A percentile compares a stretch with the other conserved stretches of the same genome.
Evolutionary conservation across 2,113 vertebrate species (phyloP).

Genomic region (Lepus timidus): DNA sequence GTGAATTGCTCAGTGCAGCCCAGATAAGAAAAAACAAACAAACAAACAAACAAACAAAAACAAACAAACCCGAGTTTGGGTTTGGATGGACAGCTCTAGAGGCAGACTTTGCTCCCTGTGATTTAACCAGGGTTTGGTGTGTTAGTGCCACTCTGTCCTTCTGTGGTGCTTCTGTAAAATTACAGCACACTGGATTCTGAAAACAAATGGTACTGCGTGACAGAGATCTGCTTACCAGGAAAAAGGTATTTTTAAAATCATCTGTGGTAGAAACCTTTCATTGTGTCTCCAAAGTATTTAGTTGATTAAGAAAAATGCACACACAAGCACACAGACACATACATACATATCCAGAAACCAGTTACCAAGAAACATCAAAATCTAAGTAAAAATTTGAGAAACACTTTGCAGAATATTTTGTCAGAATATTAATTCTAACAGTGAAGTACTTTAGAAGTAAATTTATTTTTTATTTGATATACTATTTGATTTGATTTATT

Average conservation of each 20-base stretch:
- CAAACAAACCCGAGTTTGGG: background rate
- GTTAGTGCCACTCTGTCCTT: background rate
- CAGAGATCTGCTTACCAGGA: background rate
- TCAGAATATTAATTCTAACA: background rate
- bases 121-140: background rate
- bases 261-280: background rate
- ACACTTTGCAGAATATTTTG: background rate
- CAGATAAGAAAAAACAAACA: background rate
- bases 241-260: background rate
- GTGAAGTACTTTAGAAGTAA: background rate
- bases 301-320: background rate
- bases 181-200: background rate
- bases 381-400: background rate
- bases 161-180: background rate
- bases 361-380: background rate
- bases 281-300: background rate
- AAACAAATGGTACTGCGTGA: background rate
- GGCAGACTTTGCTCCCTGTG: background rate
- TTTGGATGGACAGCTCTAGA: background rate
- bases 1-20: background rate
- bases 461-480: background rate
- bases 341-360: too few species aligned
- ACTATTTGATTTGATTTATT: too few species aligned
- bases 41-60: background rate
- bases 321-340: background rate